Evolutionary conservation across 2,888 invertebrate genomes (phyloP).

Genomic region (Kuschelorhynchus macadamiae): DNA sequence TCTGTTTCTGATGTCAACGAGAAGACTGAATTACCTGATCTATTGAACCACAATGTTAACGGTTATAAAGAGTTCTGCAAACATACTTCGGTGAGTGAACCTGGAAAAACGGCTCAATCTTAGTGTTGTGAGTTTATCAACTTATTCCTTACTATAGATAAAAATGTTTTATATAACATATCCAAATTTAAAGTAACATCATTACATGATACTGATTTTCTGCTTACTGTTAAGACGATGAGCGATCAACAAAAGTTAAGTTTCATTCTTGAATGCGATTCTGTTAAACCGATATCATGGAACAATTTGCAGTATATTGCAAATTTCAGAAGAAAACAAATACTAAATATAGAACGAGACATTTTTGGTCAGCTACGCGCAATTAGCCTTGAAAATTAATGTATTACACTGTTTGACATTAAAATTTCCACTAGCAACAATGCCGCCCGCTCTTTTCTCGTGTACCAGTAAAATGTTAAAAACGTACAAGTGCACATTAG

Average conservation of each 20-base stretch:
- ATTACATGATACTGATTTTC: slow-evolving; percentile 57
- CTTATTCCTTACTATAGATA: slow-evolving; percentile 12
- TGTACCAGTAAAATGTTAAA: slow-evolving; percentile 2
- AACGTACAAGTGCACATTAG: too few relatives aligned
- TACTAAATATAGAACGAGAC: slow-evolving; percentile 57
- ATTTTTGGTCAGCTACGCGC: slow-evolving; percentile 56
- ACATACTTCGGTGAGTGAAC: too few relatives aligned
- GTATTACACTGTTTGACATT: slow-evolving; percentile 54
- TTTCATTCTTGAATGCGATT: slow-evolving; percentile 44
- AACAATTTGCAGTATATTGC: slow-evolving; percentile 3
- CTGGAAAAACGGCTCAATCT: slow-evolving; percentile 39
- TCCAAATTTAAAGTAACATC: slow-evolving; percentile 61
- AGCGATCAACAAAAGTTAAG: slow-evolving; percentile 45
- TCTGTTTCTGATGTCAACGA: slow-evolving; percentile 12
- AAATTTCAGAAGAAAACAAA: slow-evolving; percentile 42
- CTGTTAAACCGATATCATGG: slow-evolving; percentile 7
- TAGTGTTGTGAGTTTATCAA: slow-evolving; percentile 37
- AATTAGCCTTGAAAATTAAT: slow-evolving; percentile 55
- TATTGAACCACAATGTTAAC: slow-evolving; percentile 6
- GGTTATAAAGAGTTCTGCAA: too few relatives aligned
- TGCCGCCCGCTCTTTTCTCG: slow-evolving; percentile 6
- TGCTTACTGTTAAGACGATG: slow-evolving; percentile 35
- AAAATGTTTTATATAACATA: slow-evolving; percentile 55
- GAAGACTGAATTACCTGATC: slow-evolving; percentile 2
- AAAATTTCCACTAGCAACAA: slow-evolving; percentile 32